Evolutionary conservation across 2,113 vertebrate genomes (phyloP).

Genomic region (Cheirogaleus medius): DNA sequence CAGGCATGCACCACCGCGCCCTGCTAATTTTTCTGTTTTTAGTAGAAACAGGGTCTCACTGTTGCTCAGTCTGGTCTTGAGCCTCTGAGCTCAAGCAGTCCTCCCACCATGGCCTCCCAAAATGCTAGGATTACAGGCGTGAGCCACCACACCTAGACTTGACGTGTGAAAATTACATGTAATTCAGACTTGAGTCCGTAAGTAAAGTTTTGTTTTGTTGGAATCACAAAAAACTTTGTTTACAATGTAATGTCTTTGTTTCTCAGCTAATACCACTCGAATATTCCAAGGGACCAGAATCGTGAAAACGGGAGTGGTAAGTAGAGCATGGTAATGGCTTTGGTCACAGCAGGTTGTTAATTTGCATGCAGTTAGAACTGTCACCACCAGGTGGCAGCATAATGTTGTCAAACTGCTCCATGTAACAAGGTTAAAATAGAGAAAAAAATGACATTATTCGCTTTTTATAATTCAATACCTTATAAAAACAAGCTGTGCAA

Average conservation of each 20-base stretch:
- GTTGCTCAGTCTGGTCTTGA: too few relatives aligned
- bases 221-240: neutral
- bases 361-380: neutral
- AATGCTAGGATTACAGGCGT: too few relatives aligned
- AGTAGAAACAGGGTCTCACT: too few relatives aligned
- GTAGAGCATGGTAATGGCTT: slow-evolving; percentile 66
- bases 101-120: too few relatives aligned
- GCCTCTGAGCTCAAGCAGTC: too few relatives aligned
- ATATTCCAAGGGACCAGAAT: slow-evolving; percentile 98
- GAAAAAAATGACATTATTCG: neutral
- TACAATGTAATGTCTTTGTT: slow-evolving; percentile 72
- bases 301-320: slow-evolving; percentile 98
- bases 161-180: neutral
- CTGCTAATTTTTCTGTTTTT: too few relatives aligned
- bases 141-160: neutral
- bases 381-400: slow-evolving; percentile 81
- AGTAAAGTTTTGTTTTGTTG: neutral
- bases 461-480: neutral
- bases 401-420: slow-evolving; percentile 61
- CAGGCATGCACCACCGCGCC: too few relatives aligned
- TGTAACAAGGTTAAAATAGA: neutral
- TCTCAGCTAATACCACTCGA: slow-evolving; percentile 95
- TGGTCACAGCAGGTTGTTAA: neutral
- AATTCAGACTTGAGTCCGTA: neutral
- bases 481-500: neutral